Evolutionary conservation across 2,797 vertebrate genomes (phyloP), one percentile per base, ranked within the genome.

Genomic region (Protonibea diacanthus): DNA sequence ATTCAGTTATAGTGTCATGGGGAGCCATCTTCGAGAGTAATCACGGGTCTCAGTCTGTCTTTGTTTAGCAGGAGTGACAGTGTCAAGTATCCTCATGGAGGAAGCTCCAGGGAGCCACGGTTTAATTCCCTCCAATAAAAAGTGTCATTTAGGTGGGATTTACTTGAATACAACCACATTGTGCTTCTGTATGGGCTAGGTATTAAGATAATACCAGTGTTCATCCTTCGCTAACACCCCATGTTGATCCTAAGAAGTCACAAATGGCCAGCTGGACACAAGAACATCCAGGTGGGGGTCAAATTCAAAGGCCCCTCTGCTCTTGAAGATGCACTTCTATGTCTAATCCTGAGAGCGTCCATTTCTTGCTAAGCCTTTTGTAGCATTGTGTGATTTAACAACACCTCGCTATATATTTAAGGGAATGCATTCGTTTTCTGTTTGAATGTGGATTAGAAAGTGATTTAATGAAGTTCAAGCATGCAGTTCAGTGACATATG

Each of bases 91-190:
- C 71, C 68, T 79, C 64, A 74, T 42, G 55, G 45, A 80, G 53
- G 49, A 86, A 86, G 49, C 91, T 47, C 29, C 70, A 76, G 76
- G 85, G 74, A 81, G 57, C 49, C 45, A 3, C 29, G 58, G 77
- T 76, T 91, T 85, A 81, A 92, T 90, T 91, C 83, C 63, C 75
- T 76, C 52, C 59, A 40, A 87, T 90, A 87, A 86, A 90, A 90
- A 87, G 62, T 75, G 25, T 23, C 53, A 45, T 33, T 70, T 76
- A 80, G 29, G 44, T 47, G 70, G 73, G 51, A 49, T 90, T 79
- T 76, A 58, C 65, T 77, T 9, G 21, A 68, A 76, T 74, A 58
- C 77, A 58, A 72, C 60, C 64, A 67, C 33, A 61, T 77, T 83
- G 67, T 80, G 64, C 69, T 55, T 71, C 52, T 18, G 60, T 68